phyloP scores from a whole-genome alignment of 2,797 vertebrate genomes.

The Sphenopsis melanotis region DNA sequence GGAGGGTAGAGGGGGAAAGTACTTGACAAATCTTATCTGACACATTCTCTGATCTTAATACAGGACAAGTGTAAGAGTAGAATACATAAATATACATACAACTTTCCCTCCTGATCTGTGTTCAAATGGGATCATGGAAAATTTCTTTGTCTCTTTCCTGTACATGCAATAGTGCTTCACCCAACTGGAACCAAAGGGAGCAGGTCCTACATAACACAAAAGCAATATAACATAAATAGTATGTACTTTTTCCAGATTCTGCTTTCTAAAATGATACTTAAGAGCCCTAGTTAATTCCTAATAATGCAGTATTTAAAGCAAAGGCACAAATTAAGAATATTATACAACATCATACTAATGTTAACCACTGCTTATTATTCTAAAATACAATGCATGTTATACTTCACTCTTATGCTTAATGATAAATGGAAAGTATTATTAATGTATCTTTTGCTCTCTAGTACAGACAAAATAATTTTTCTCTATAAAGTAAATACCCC shows the following conservation, averaged over 20 bases:
- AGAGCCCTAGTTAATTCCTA: neutral
- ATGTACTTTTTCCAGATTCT: neutral
- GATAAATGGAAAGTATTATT: neutral
- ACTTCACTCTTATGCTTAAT: neutral
- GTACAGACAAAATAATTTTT: neutral
- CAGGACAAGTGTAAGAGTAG: neutral
- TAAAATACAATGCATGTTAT: neutral
- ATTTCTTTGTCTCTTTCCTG: constrained; percentile 91
- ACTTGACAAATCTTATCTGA: neutral
- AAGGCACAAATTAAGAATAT: neutral
- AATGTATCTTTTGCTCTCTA: neutral
- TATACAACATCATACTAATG: neutral
- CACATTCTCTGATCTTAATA: neutral
- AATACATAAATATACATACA: constrained; percentile 75
- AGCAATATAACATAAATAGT: neutral
- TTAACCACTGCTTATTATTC: neutral
- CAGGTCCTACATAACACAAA: constrained; percentile 80
- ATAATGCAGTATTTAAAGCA: neutral
- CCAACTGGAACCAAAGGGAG: constrained; percentile 97
- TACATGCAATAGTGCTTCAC: constrained; percentile 96
- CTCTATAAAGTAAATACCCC: neutral
- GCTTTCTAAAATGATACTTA: neutral
- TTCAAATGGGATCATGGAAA: constrained; percentile 94
- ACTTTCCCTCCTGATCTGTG: constrained; percentile 93
- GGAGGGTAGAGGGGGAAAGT: neutral